phyloP scores from a whole-genome alignment of 2,797 vertebrate species.

The Mustela erminea region DNA sequence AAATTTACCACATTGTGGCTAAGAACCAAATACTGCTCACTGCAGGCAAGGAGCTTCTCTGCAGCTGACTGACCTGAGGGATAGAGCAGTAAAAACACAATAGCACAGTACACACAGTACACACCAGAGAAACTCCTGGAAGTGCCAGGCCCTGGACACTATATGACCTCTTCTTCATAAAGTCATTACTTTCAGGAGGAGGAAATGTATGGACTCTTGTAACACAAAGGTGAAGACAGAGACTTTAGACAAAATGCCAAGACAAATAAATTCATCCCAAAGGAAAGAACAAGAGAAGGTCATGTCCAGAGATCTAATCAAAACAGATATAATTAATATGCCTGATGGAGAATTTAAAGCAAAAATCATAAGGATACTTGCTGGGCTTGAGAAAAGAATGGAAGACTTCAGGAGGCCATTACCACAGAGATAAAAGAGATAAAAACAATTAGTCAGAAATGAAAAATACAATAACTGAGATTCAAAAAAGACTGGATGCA shows the following conservation, averaged over 20 bases:
- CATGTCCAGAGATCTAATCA: no score
- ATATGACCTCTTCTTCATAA: not conserved
- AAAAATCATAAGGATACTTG: not conserved
- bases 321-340: not conserved
- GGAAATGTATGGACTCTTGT: no score
- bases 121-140: not conserved
- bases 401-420: not conserved
- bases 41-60: not conserved
- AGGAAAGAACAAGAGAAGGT: no score
- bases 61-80: not conserved
- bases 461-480: not conserved
- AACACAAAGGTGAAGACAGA: no score
- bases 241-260: no score
- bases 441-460: not conserved
- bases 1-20: not conserved
- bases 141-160: not conserved
- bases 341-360: not conserved
- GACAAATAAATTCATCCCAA: no score
- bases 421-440: not conserved
- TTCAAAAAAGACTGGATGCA: not conserved
- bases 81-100: not conserved
- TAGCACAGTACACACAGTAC: not conserved
- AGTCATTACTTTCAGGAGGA: no score
- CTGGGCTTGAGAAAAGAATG: not conserved
- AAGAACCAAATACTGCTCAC: not conserved